A percentile compares a stretch with the other conserved stretches of the same genome.
Evolutionary conservation across 2,113 vertebrate genomes (phyloP).

Genomic region (Saccopteryx leptura): DNA sequence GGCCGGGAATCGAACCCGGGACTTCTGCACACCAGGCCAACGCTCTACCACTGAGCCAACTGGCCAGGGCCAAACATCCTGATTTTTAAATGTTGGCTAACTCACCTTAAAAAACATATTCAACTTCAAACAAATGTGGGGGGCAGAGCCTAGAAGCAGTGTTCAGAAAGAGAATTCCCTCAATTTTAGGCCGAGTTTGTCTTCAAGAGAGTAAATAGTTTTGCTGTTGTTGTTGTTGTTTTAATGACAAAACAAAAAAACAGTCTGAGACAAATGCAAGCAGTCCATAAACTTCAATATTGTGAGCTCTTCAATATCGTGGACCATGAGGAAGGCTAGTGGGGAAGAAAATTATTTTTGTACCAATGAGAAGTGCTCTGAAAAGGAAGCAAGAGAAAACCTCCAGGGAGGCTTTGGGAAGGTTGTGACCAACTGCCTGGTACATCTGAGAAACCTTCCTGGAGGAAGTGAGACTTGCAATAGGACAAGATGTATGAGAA

Average conservation of each 20-base stretch:
- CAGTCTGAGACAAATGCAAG: background rate
- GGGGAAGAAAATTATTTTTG: background rate
- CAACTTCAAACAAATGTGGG: background rate
- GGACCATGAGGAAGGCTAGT: background rate
- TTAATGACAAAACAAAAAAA: background rate
- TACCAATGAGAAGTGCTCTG: background rate
- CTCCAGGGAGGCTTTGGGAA: background rate
- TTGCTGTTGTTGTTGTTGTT: background rate
- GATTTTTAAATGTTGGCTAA: background rate
- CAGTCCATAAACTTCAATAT: background rate
- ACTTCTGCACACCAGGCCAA: no score
- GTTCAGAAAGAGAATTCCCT: constrained; percentile 44
- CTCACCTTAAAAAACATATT: background rate
- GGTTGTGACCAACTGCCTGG: background rate
- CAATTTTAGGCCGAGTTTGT: constrained; percentile 22
- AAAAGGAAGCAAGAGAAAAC: background rate
- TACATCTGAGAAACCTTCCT: background rate
- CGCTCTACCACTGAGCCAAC: no score
- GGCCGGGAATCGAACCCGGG: no score
- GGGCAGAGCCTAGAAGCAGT: background rate
- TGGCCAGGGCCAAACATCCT: background rate
- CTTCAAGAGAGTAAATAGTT: background rate
- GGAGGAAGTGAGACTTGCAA: background rate
- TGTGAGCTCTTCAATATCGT: background rate
- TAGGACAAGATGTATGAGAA: background rate